These are phyloP conservation scores for Halictus rubicundus DNA, from an alignment of 1,140 invertebrate genomes.

Conservation along the genomic window DNA sequence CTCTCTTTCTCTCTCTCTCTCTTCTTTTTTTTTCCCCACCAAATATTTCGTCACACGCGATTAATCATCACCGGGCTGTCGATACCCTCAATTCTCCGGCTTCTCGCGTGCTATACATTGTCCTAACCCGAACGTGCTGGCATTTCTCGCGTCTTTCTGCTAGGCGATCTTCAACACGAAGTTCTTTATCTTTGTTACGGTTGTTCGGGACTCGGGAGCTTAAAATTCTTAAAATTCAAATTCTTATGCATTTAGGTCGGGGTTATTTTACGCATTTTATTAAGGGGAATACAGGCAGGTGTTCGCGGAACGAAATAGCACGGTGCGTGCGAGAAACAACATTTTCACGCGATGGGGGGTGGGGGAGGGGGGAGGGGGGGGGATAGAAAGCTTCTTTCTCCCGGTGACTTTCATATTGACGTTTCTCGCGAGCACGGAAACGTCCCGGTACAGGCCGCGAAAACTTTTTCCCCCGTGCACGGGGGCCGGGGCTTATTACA, in stretches of 20 bases:
- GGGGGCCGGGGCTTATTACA: slow-evolving; percentile 38
- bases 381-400: background rate
- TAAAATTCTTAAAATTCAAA: no score
- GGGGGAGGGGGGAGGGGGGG: no score
- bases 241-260: no score
- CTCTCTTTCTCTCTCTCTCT: no score
- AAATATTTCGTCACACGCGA: slow-evolving; percentile 30
- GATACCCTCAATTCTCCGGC: background rate
- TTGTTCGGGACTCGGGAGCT: no score
- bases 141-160: background rate
- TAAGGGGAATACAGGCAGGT: no score
- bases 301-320: background rate
- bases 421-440: slow-evolving; percentile 25
- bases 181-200: no score
- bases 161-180: no score
- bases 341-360: no score
- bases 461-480: slow-evolving; percentile 25
- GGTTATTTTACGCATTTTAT: no score
- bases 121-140: background rate
- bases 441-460: slow-evolving; percentile 11
- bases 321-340: background rate
- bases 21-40: slow-evolving; percentile 10
- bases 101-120: background rate
- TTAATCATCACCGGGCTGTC: slow-evolving; percentile 36
- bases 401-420: slow-evolving; percentile 3